Evolutionary conservation across 2,888 invertebrate species (phyloP).

Genomic region (Syritta pipiens): DNA sequence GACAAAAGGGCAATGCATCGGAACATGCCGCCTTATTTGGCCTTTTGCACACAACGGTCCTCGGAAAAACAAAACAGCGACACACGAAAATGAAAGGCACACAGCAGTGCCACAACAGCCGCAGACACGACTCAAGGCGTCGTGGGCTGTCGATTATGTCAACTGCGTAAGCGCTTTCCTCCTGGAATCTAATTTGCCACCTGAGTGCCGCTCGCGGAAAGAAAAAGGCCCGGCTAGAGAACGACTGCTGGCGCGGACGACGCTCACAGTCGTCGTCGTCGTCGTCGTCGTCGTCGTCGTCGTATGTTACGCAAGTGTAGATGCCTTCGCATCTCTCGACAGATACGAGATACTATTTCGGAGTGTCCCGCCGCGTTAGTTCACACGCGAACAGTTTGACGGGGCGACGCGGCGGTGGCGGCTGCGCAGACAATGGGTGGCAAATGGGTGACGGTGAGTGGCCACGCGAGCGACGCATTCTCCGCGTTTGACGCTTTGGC

Average conservation of each 20-base stretch:
- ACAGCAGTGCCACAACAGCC: not conserved
- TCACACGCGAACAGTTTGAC: no score
- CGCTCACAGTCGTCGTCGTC: slow-evolving; percentile 17
- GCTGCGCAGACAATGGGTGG: slow-evolving; percentile 37
- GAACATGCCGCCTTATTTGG: slow-evolving; percentile 65
- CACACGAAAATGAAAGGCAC: slow-evolving; percentile 25
- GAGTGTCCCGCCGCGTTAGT: not conserved
- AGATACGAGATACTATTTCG: no score
- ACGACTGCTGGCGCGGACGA: not conserved
- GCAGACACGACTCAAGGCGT: slow-evolving; percentile 44
- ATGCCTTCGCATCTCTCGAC: slow-evolving; percentile 9
- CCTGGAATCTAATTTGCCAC: slow-evolving; percentile 48
- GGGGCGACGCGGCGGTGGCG: not conserved
- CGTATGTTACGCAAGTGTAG: slow-evolving; percentile 36
- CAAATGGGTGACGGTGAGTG: slow-evolving; percentile 16
- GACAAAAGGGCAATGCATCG: slow-evolving; percentile 64
- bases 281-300: no score
- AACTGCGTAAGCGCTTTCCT: slow-evolving; percentile 66
- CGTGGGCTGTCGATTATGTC: slow-evolving; percentile 67
- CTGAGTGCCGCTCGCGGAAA: slow-evolving; percentile 33
- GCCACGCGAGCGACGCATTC: slow-evolving; percentile 16
- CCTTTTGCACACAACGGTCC: slow-evolving; percentile 22
- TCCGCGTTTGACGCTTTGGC: no score
- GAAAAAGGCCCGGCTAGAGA: not conserved
- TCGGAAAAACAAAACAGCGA: slow-evolving; percentile 3